Conservation (phyloP, 2,888 invertebrate species). For the Campoplex nolae region DNA sequence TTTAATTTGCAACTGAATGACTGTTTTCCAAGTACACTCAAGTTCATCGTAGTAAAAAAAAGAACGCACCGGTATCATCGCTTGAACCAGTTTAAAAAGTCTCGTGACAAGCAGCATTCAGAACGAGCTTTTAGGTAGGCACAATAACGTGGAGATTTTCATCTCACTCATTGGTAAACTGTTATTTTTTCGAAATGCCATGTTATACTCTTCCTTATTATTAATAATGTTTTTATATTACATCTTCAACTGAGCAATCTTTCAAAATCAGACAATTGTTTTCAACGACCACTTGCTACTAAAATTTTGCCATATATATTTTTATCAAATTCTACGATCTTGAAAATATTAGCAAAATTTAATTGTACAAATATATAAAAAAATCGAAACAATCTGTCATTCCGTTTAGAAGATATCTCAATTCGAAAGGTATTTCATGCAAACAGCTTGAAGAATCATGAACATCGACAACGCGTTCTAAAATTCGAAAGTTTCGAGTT, state of each 20-base stretch:
- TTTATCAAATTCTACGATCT: not conserved
- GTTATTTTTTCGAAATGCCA: not conserved
- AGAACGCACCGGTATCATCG: constrained; percentile 22
- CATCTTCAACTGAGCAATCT: no score
- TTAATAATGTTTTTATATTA: not conserved
- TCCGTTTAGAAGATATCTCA: not conserved
- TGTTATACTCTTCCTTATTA: not conserved
- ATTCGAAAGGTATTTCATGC: no score
- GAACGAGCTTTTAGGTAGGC: not conserved
- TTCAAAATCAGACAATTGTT: not conserved
- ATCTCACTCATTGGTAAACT: not conserved
- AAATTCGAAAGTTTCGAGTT: not conserved
- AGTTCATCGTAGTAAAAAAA: constrained; percentile 17
- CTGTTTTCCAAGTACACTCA: constrained; percentile 1
- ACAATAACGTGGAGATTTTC: not conserved
- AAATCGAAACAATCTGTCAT: not conserved
- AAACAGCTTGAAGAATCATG: no score
- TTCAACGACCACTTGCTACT: not conserved
- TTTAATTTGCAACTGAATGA: constrained; percentile 41
- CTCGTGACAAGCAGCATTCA: not conserved
- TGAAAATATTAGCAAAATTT: not conserved
- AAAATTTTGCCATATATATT: not conserved
- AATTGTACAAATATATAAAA: not conserved
- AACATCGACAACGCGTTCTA: no score
- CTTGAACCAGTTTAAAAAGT: not conserved